Conservation (phyloP, 2,797 vertebrate genomes). For the Mallotus villosus region DNA sequence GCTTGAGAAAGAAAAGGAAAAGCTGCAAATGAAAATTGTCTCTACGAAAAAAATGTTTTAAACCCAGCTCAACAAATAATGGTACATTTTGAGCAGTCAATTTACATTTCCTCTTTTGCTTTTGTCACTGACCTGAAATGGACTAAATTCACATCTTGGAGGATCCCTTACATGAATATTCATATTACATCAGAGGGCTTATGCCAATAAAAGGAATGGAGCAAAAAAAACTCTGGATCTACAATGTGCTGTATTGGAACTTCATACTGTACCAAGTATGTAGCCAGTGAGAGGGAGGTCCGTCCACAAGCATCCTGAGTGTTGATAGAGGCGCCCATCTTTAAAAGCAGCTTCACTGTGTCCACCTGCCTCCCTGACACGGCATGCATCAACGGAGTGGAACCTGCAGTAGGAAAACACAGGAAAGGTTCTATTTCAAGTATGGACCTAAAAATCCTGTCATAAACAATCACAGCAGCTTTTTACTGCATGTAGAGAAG, state of each 20-base stretch:
- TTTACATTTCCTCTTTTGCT: neutral
- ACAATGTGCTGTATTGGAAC: neutral
- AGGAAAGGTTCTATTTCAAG: neutral
- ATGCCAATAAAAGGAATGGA: neutral
- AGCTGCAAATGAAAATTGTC: too few relatives aligned
- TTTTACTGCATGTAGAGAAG: too few relatives aligned
- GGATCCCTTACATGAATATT: neutral
- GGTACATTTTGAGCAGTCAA: neutral
- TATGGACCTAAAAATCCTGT: neutral
- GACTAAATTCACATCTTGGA: neutral
- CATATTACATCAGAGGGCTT: neutral
- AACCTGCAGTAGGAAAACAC: conserved; percentile 66
- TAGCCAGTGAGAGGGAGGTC: conserved; percentile 84
- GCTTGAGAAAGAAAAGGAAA: too few relatives aligned
- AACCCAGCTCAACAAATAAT: neutral
- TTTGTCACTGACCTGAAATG: neutral
- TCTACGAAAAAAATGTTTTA: neutral
- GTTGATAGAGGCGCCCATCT: conserved; percentile 90
- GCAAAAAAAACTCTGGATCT: neutral
- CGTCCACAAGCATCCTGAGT: conserved; percentile 84
- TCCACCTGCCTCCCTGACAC: conserved; percentile 86
- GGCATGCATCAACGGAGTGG: conserved; percentile 88
- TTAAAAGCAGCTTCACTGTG: conserved; percentile 86
- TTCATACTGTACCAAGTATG: conserved; percentile 78
- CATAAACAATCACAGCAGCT: neutral